A percentile compares a stretch with the other conserved stretches of the same genome.
Conservation (phyloP, 1,140 invertebrate genomes). For the Drosophila nasuta region DNA sequence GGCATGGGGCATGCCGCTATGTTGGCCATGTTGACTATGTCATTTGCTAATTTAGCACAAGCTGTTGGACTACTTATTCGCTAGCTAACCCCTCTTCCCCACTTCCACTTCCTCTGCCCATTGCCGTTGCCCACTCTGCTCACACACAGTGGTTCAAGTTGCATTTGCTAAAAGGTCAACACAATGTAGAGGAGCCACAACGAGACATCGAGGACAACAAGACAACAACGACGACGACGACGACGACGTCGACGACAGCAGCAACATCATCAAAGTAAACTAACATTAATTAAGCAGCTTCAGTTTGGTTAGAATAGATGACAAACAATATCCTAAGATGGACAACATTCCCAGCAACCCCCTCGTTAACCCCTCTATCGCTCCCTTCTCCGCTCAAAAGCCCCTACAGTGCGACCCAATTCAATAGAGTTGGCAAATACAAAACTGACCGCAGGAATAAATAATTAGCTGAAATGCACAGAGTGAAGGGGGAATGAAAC, state of each 20-base stretch:
- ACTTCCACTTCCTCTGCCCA: not conserved
- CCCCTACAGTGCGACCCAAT: slow-evolving; percentile 24
- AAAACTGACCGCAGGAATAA: slow-evolving; percentile 26
- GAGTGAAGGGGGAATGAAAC: not conserved
- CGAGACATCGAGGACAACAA: not conserved
- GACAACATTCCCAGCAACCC: slow-evolving; percentile 1
- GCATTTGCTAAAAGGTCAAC: slow-evolving; percentile 77
- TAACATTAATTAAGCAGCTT: slow-evolving; percentile 76
- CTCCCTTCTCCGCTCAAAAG: not conserved
- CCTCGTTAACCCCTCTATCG: not conserved
- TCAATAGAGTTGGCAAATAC: slow-evolving; percentile 16
- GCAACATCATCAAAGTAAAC: slow-evolving; percentile 61
- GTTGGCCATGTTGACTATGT: slow-evolving; percentile 81
- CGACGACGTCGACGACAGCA: not conserved
- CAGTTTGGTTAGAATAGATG: slow-evolving; percentile 49
- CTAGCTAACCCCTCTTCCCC: not conserved
- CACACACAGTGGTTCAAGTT: slow-evolving; percentile 54
- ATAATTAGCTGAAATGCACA: slow-evolving; percentile 20
- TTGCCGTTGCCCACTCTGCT: not conserved
- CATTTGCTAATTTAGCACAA: slow-evolving; percentile 83
- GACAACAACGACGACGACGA: not conserved
- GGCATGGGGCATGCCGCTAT: slow-evolving; percentile 42
- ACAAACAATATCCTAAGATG: slow-evolving; percentile 50
- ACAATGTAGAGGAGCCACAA: slow-evolving; percentile 49
- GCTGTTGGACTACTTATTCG: slow-evolving; percentile 60